Evolutionary conservation across 2,113 vertebrate genomes (phyloP).

Genomic region (Microcebus lehilahytsara): DNA sequence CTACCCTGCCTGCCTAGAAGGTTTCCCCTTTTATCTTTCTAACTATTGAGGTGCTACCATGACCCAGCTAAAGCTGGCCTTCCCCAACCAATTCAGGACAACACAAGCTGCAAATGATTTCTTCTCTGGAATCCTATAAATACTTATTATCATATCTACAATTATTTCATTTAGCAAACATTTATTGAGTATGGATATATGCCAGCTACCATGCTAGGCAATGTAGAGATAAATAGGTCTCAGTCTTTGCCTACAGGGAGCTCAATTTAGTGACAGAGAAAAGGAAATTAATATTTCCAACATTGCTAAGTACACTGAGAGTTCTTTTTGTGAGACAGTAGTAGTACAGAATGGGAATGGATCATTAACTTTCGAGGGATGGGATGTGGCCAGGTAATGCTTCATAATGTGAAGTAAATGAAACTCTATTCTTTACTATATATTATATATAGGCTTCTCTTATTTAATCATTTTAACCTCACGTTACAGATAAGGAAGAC

Average conservation of each 20-base stretch:
- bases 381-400: not conserved
- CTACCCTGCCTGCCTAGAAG: not conserved
- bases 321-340: not conserved
- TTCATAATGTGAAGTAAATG: not conserved
- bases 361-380: not conserved
- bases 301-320: not conserved
- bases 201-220: not conserved
- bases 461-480: constrained; percentile 49
- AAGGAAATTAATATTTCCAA: constrained; percentile 16
- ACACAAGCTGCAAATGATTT: not conserved
- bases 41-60: not conserved
- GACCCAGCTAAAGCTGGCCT: not conserved
- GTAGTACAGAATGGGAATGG: not conserved
- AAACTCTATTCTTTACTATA: not conserved
- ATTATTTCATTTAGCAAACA: constrained; percentile 31
- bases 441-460: not conserved
- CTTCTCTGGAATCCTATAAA: constrained; percentile 15
- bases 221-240: not conserved
- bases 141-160: not conserved
- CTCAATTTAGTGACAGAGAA: not conserved
- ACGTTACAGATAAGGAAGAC: constrained; percentile 43
- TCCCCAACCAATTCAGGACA: not conserved
- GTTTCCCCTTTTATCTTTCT: not conserved
- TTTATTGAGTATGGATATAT: not conserved
- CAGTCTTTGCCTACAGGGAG: not conserved